Conservation (phyloP, 2,797 vertebrate genomes). For the Pachyuromys duprasi region DNA sequence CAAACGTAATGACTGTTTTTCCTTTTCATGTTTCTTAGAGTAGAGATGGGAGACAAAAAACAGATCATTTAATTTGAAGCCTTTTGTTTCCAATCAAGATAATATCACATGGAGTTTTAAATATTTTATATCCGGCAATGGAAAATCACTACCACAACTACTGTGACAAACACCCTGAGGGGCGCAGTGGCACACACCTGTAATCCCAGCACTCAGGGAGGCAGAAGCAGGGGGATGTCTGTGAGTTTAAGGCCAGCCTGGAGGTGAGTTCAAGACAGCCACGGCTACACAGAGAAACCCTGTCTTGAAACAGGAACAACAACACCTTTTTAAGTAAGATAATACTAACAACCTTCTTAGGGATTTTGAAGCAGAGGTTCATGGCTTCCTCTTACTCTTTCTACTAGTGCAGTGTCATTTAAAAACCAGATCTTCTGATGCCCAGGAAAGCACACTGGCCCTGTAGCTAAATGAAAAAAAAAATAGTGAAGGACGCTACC, state of each 20-base stretch:
- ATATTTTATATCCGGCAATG: neutral
- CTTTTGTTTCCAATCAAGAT: neutral
- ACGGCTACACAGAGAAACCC: too few species aligned
- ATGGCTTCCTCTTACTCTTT: neutral
- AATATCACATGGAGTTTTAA: neutral
- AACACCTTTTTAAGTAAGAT: neutral
- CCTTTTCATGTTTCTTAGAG: neutral
- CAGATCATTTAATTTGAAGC: neutral
- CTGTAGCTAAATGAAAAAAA: neutral
- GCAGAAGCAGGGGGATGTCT: too few species aligned
- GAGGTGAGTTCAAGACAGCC: too few species aligned
- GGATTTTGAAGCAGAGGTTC: neutral
- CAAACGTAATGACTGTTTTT: slow-evolving; percentile 13
- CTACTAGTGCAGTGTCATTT: neutral
- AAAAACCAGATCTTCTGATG: neutral
- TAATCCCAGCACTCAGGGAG: too few species aligned
- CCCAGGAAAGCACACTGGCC: neutral
- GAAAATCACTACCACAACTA: neutral
- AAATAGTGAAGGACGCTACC: accelerated
- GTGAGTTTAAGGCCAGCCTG: too few species aligned
- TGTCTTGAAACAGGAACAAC: neutral
- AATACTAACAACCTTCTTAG: neutral
- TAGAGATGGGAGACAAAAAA: neutral
- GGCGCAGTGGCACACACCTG: too few species aligned
- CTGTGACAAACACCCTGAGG: neutral